Evolutionary conservation across 1,140 invertebrate genomes (phyloP), one percentile per base, ranked within the genome.

Genomic region (Drosophila aff.): DNA sequence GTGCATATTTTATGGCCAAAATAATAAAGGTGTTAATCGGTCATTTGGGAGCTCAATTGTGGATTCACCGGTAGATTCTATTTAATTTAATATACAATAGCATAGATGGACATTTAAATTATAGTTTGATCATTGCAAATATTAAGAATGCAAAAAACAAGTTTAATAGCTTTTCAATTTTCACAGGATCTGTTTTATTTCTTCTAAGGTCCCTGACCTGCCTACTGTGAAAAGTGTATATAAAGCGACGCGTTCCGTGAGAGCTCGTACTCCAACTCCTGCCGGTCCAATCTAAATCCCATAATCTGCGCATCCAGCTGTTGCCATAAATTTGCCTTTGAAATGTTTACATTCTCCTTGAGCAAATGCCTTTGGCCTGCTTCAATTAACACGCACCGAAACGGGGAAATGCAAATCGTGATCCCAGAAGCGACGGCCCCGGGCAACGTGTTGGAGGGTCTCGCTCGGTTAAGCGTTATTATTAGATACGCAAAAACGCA

Each of bases 401-500:
- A 68, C 28, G 40, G 44, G 69, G 40, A 72, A 74, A 73, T 73
- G 28, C 69, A 62, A 67, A 62, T 62, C 13, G 11, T n/a, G 38
- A 13, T 43, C 43, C 41, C 36, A 26, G 49, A 46, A 43, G 21
- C 31, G 43, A 28, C 31, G 31, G 47, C 36, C 23, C 28, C 28
- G 16, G 16, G 21, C 26, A 50, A 38, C n/a, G 31, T 21, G 40
- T 68, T 26, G 50, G 41, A 15, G 68, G 65, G 65, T 69, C 65
- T 58, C 68, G 65, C 47, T 69, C 69, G 69, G 66, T 18, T 72
- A 67, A 31, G n/a, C 60, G 41, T 76, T 84, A 72, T 76, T 67
- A 84, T 84, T 83, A 83, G 76, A 80, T 84, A 83, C 63, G 80
- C 80, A 82, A 82, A 80, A 77, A 79, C 33, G 61, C 81, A 69